Evolutionary conservation across 2,113 vertebrate species (phyloP).

Genomic region (Entelurus aequoreus): DNA sequence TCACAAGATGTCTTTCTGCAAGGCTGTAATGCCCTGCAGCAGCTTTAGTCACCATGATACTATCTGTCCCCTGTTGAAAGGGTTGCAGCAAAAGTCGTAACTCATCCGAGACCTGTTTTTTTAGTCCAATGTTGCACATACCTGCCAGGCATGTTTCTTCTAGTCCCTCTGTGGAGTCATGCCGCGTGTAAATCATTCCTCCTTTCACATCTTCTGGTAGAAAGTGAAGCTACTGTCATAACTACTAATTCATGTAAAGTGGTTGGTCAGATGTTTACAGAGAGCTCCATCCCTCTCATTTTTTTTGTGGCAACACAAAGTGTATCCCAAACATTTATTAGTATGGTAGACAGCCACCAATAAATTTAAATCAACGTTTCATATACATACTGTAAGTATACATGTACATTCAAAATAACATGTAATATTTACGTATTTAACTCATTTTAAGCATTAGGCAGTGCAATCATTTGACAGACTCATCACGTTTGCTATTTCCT

Average conservation of each 20-base stretch:
- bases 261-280: neutral
- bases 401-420: too few species aligned
- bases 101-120: neutral
- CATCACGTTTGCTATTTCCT: too few species aligned
- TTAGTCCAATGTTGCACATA: neutral
- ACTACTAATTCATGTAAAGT: too few species aligned
- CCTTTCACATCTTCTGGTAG: neutral
- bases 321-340: too few species aligned
- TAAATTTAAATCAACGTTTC: too few species aligned
- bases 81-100: neutral
- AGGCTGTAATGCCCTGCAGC: conserved; percentile 14
- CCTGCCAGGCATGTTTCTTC: conserved; percentile 1
- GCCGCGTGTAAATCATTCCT: neutral
- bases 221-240: neutral
- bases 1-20: conserved; percentile 2
- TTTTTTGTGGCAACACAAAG: too few species aligned
- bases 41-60: neutral
- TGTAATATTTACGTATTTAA: too few species aligned
- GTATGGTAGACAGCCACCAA: too few species aligned
- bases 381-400: too few species aligned
- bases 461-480: too few species aligned
- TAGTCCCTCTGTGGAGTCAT: neutral
- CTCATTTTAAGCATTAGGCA: too few species aligned
- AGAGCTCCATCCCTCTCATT: too few species aligned
- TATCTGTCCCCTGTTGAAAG: neutral